Base-by-base conservation (phyloP, 1,140 invertebrate genomes). In the Reticulitermes speratus region DNA sequence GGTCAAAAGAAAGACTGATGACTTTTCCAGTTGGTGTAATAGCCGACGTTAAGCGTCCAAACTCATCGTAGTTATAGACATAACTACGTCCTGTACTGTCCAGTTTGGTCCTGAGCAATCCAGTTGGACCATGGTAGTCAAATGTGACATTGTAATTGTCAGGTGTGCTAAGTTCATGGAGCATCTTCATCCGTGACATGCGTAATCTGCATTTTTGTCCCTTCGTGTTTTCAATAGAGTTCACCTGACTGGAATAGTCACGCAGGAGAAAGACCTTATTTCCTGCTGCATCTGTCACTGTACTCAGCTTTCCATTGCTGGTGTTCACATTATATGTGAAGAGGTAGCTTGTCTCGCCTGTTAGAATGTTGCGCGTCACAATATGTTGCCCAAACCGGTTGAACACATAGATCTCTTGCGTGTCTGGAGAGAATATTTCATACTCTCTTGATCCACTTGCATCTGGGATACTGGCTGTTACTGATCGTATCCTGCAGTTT, bases 261-360 rank as follows among this genome's bases (percentile, higher is more conserved):
- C 86, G 38, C 12, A 86, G 81, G 21, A 86, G 59, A 59, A 86
- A 86, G 9, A 86, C 86, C 32, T 86, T 86, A 16, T 86, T 86
- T 14, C 97, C 97, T n/a, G 97, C 96, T 0, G 97, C 95, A 90
- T 99, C 98, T 0, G 97, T 97, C 0, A 99, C 96, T 0, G 96
- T 97, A 88, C 95, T 97, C 6, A 99, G 91, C 90, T 98, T 98
- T 1, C 98, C 98, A 89, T 98, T 98, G 88, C 97, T 98, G 0
- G 98, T 99, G 89, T 98, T 98, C 0, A 99, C 97, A 88, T 98
- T 99, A 90, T 99, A 99, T 0, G 97, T 96, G 89, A 99, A 99
- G 3, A 96, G 94, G 89, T 98, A 99, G 86, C 96, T 95, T 1
- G 95, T 97, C 90, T 98, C 96, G 0, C 97, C 96, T 0, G 97